A percentile compares a stretch with the other conserved stretches of the same genome.
These are phyloP conservation scores for Himalopsyche anomala DNA, from an alignment of 2,888 invertebrate species.

Conservation along the genomic window DNA sequence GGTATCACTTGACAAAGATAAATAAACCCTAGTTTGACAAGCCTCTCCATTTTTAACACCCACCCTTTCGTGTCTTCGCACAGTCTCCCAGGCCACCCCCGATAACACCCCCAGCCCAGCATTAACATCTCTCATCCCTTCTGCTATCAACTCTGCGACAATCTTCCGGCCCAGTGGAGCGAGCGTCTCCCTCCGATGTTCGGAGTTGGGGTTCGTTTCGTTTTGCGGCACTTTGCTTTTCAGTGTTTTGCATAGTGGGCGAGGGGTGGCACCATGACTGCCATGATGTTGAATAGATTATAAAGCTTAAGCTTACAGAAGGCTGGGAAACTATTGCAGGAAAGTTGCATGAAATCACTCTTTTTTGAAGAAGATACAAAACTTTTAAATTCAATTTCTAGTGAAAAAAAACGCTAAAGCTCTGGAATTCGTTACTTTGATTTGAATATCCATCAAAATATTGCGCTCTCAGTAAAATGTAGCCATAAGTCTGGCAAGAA, in stretches of 20 bases:
- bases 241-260: slow-evolving; percentile 28
- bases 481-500: too few relatives aligned
- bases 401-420: background rate
- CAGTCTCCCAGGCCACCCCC: background rate
- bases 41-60: slow-evolving; percentile 4
- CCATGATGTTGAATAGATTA: slow-evolving; percentile 12
- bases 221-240: slow-evolving; percentile 20
- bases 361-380: background rate
- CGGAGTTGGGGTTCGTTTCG: slow-evolving; percentile 14
- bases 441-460: too few relatives aligned
- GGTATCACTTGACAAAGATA: background rate
- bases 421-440: too few relatives aligned
- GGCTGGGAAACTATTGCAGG: background rate
- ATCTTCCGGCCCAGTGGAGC: slow-evolving; percentile 48
- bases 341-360: background rate
- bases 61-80: background rate
- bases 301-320: background rate
- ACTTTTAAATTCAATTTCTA: background rate
- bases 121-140: slow-evolving; percentile 42
- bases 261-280: background rate
- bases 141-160: slow-evolving; percentile 46
- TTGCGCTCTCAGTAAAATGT: too few relatives aligned
- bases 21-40: slow-evolving; percentile 22
- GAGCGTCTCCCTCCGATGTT: slow-evolving; percentile 7
- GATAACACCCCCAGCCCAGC: slow-evolving; percentile 18